Percentiles rank a stretch among this genome's conserved stretches.
Conservation (phyloP, 2,888 invertebrate species). For the Drosophila barbarae region DNA sequence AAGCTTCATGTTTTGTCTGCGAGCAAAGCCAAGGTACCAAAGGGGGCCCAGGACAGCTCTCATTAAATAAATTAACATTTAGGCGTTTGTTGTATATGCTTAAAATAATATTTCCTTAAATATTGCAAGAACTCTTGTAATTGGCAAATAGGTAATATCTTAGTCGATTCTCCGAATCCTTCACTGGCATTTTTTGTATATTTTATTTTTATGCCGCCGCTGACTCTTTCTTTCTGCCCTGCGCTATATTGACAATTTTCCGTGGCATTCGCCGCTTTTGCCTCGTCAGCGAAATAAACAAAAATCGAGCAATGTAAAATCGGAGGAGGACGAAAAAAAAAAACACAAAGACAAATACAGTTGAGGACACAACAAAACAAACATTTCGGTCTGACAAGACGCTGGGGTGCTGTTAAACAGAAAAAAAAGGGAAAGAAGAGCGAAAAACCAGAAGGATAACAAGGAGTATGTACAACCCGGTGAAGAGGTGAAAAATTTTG, state of each 20-base stretch:
- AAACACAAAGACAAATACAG: slow-evolving; percentile 68
- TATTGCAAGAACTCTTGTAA: rapidly evolving
- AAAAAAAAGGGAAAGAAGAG: slow-evolving; percentile 15
- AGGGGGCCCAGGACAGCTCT: too few relatives aligned
- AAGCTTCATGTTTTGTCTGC: too few relatives aligned
- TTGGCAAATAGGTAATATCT: neutral
- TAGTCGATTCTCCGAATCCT: neutral
- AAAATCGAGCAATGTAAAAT: slow-evolving; percentile 62
- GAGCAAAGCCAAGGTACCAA: too few relatives aligned
- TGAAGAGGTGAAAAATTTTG: slow-evolving; percentile 69
- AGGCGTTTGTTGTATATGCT: too few relatives aligned
- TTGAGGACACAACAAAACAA: slow-evolving; percentile 61
- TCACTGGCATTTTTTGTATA: slow-evolving; percentile 27
- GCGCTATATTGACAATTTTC: slow-evolving; percentile 69
- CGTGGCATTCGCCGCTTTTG: slow-evolving; percentile 61
- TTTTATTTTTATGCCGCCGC: slow-evolving; percentile 23
- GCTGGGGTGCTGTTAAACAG: slow-evolving; percentile 75
- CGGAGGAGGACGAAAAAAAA: slow-evolving; percentile 18
- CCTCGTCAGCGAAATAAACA: slow-evolving; percentile 76
- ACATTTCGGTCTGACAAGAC: slow-evolving; percentile 70
- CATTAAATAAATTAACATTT: too few relatives aligned
- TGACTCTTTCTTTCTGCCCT: slow-evolving; percentile 23
- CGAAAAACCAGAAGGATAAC: slow-evolving; percentile 48
- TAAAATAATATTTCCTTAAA: neutral
- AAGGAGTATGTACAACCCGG: slow-evolving; percentile 34